A percentile compares a stretch with the other conserved stretches of the same genome.
Conservation (phyloP, 1,140 invertebrate genomes). For the Anagrus nilaparvatae region DNA sequence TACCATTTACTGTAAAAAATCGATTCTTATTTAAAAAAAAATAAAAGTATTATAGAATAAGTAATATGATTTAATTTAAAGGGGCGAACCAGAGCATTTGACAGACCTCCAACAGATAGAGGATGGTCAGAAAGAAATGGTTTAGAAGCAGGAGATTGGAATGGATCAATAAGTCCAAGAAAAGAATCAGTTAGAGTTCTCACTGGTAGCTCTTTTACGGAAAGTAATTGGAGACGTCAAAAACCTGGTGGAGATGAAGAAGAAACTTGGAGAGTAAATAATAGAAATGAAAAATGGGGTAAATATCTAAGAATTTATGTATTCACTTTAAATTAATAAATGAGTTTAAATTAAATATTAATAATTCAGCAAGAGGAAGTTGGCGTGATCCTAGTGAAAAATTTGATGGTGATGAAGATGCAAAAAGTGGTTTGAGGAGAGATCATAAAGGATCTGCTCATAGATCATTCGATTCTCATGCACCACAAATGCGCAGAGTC, state of each 20-base stretch:
- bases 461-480: slow-evolving; percentile 35
- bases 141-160: slow-evolving; percentile 48
- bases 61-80: slow-evolving; percentile 14
- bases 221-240: slow-evolving; percentile 54
- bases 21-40: slow-evolving; percentile 5
- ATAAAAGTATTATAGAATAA: slow-evolving; percentile 1
- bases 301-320: slow-evolving; percentile 20
- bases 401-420: slow-evolving; percentile 30
- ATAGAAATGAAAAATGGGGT: slow-evolving; percentile 45
- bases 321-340: slow-evolving; percentile 4
- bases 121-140: slow-evolving; percentile 55
- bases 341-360: slow-evolving; percentile 1
- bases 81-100: slow-evolving; percentile 34
- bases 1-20: slow-evolving; percentile 32
- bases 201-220: slow-evolving; percentile 43
- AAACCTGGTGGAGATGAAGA: slow-evolving; percentile 48
- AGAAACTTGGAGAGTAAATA: slow-evolving; percentile 47
- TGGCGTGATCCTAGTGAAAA: slow-evolving; percentile 52
- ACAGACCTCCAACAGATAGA: slow-evolving; percentile 40
- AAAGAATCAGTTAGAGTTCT: slow-evolving; percentile 46
- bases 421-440: slow-evolving; percentile 35
- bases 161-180: slow-evolving; percentile 48
- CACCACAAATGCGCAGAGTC: slow-evolving; percentile 30
- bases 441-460: slow-evolving; percentile 41
- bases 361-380: slow-evolving; percentile 39